These are phyloP conservation scores for Bellardia bayeri DNA, from an alignment of 2,888 invertebrate species.

Conservation along the genomic window DNA sequence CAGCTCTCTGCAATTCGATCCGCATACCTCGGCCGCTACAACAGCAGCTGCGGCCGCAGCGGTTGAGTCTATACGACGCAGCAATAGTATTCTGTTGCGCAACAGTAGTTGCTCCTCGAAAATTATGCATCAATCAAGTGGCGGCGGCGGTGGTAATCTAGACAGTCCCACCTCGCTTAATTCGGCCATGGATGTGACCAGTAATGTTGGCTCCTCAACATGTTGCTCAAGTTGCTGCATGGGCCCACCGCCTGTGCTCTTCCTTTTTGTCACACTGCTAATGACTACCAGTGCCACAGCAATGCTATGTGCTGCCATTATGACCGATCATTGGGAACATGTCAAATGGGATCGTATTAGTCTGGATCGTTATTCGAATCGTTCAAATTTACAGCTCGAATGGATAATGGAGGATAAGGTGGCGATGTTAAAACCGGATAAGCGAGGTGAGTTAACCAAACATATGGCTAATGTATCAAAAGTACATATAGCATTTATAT, in stretches of 20 bases:
- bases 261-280: conserved; percentile 85
- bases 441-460: conserved; percentile 78
- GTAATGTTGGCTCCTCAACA: conserved; percentile 77
- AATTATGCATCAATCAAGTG: conserved; percentile 78
- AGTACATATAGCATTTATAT: too few species aligned
- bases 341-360: conserved; percentile 90
- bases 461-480: too few species aligned
- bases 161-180: conserved; percentile 80
- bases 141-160: conserved; percentile 73
- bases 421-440: conserved; percentile 87
- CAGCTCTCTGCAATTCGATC: conserved; percentile 80
- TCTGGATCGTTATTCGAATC: conserved; percentile 83
- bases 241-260: conserved; percentile 83
- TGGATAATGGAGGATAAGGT: conserved; percentile 92
- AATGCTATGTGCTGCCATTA: conserved; percentile 93
- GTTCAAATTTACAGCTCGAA: conserved; percentile 86
- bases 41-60: conserved; percentile 82
- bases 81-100: conserved; percentile 81
- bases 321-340: conserved; percentile 96
- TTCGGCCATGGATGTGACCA: conserved; percentile 81
- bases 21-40: conserved; percentile 77
- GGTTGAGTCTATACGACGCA: conserved; percentile 80
- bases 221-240: conserved; percentile 82
- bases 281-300: conserved; percentile 91
- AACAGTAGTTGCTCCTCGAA: conserved; percentile 82